These are phyloP conservation scores for Okamejei kenojei DNA, from an alignment of 2,797 vertebrate genomes.

Conservation along the genomic window DNA sequence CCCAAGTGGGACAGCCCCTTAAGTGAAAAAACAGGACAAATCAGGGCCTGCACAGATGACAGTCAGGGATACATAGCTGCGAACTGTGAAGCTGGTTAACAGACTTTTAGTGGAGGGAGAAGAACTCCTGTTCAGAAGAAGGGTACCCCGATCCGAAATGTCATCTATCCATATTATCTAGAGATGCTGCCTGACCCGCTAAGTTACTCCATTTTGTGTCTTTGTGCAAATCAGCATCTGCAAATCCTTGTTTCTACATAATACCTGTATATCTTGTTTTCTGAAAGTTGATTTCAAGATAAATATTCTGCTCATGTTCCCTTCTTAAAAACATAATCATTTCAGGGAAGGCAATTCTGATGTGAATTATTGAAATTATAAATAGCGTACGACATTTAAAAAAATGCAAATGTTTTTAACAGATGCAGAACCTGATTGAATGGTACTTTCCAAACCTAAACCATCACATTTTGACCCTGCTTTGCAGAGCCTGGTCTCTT, in stretches of 20 bases:
- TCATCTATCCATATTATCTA: too few species aligned
- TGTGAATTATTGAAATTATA: background rate
- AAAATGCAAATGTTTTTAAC: constrained; percentile 6
- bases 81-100: too few species aligned
- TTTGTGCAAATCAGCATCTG: too few species aligned
- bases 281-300: background rate
- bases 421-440: background rate
- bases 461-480: background rate
- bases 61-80: too few species aligned
- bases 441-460: background rate
- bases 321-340: background rate
- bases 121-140: too few species aligned
- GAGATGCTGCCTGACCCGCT: too few species aligned
- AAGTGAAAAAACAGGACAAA: too few species aligned
- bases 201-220: too few species aligned
- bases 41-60: too few species aligned
- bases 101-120: too few species aligned
- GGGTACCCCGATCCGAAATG: too few species aligned
- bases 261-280: background rate
- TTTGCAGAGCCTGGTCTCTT: background rate
- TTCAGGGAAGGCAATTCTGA: background rate
- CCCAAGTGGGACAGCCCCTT: too few species aligned
- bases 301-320: background rate
- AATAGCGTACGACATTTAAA: background rate
- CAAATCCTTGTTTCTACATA: background rate